phyloP scores from a whole-genome alignment of 2,888 invertebrate genomes.

The Nemurella pictetii region DNA sequence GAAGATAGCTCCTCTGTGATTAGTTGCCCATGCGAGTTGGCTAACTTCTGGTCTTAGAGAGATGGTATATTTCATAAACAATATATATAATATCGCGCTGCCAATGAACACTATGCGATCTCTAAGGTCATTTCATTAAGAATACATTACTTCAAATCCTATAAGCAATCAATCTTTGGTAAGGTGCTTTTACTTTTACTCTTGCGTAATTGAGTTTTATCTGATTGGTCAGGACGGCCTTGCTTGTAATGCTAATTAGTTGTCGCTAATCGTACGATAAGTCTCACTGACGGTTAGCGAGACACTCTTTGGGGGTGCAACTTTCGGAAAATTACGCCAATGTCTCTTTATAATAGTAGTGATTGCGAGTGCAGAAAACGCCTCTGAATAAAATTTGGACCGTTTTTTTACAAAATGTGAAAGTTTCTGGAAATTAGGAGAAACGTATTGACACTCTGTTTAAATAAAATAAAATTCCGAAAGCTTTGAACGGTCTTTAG shows the following conservation, averaged over 20 bases:
- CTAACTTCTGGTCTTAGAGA: constrained; percentile 8
- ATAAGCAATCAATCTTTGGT: not conserved
- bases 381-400: too few species aligned
- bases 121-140: constrained; percentile 13
- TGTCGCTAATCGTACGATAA: not conserved
- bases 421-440: too few species aligned
- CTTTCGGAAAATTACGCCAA: not conserved
- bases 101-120: not conserved
- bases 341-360: too few species aligned
- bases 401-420: too few species aligned
- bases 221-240: constrained; percentile 2
- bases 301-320: not conserved
- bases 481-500: too few species aligned
- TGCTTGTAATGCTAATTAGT: not conserved
- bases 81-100: not conserved
- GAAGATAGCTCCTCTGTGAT: constrained; percentile 16
- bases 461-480: too few species aligned
- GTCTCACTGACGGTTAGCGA: not conserved
- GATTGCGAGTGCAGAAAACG: too few species aligned
- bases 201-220: not conserved
- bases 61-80: constrained; percentile 3
- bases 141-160: constrained; percentile 14
- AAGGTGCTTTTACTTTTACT: constrained; percentile 20
- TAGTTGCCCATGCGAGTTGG: not conserved
- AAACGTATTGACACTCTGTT: too few species aligned